phyloP scores from a whole-genome alignment of 2,888 invertebrate genomes.

The Eurytoma adleriae region DNA sequence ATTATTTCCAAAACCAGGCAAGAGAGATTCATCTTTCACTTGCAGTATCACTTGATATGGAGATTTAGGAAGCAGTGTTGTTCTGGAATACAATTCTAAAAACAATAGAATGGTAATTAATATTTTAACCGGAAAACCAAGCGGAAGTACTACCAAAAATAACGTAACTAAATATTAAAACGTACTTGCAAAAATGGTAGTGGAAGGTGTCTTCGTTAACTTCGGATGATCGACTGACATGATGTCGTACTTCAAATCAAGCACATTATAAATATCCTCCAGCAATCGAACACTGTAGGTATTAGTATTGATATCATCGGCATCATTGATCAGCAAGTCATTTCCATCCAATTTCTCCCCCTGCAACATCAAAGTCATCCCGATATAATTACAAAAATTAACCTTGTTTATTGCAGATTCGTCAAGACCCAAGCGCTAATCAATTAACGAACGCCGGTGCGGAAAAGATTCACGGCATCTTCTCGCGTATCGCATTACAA shows the following conservation, averaged over 20 bases:
- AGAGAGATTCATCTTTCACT: slow-evolving; percentile 78
- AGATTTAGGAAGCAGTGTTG: slow-evolving; percentile 71
- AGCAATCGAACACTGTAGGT: slow-evolving; percentile 73
- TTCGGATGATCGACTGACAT: slow-evolving; percentile 70
- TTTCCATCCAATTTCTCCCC: slow-evolving; percentile 71
- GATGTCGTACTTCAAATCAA: slow-evolving; percentile 72
- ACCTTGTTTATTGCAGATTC: not conserved
- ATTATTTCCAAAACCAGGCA: slow-evolving; percentile 71
- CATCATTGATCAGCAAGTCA: slow-evolving; percentile 75
- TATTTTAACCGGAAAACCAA: not conserved
- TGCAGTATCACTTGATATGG: slow-evolving; percentile 78
- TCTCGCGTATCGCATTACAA: not conserved
- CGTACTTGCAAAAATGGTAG: slow-evolving; percentile 70
- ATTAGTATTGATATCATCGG: slow-evolving; percentile 75
- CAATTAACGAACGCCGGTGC: not conserved
- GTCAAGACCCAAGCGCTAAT: not conserved
- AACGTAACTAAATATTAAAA: slow-evolving; percentile 30
- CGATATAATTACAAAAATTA: not conserved
- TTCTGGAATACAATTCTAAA: slow-evolving; percentile 67
- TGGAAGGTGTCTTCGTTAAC: slow-evolving; percentile 62
- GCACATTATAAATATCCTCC: slow-evolving; percentile 71
- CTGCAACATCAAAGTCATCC: slow-evolving; percentile 63
- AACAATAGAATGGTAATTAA: not conserved
- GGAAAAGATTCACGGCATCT: not conserved
- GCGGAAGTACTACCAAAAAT: not conserved